These are phyloP conservation scores for Gymnorhina tibicen DNA, from an alignment of 2,113 vertebrate species.

Conservation along the genomic window DNA sequence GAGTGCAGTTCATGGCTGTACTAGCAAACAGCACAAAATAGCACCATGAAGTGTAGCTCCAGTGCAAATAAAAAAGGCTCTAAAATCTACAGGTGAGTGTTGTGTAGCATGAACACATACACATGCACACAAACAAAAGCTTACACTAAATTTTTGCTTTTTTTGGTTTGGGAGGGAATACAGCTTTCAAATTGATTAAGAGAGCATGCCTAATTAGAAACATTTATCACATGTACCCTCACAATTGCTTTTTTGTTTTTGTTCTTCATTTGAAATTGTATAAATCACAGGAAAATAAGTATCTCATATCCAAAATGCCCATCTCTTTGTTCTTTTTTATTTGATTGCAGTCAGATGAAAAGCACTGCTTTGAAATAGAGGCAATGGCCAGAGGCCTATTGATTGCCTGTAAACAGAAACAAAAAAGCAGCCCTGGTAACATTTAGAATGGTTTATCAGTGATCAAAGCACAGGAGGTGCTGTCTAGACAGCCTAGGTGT, in stretches of 20 bases:
- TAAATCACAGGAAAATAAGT: constrained; percentile 37
- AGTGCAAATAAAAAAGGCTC: background rate
- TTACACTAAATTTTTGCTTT: background rate
- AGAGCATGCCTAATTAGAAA: background rate
- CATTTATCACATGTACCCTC: constrained; percentile 5
- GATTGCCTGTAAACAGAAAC: constrained; percentile 74
- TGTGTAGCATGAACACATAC: background rate
- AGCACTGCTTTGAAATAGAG: constrained; percentile 84
- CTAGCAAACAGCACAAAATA: background rate
- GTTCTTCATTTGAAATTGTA: background rate
- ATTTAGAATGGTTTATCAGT: constrained; percentile 72
- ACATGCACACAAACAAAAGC: background rate
- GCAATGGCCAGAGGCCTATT: constrained; percentile 76
- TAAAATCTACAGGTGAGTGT: background rate
- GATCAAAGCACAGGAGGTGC: constrained; percentile 79
- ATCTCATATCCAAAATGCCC: constrained; percentile 45
- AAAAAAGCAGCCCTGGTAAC: constrained; percentile 77
- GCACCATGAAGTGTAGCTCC: background rate
- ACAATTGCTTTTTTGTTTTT: background rate
- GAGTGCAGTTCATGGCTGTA: background rate
- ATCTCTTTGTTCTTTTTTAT: constrained; percentile 65
- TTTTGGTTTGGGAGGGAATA: background rate
- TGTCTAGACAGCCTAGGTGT: constrained; percentile 81
- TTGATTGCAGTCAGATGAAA: constrained; percentile 87
- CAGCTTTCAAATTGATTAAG: background rate